A percentile compares a stretch with the other conserved stretches of the same genome.
Evolutionary conservation across 2,113 vertebrate species (phyloP).

Genomic region (Pongo pygmaeus): DNA sequence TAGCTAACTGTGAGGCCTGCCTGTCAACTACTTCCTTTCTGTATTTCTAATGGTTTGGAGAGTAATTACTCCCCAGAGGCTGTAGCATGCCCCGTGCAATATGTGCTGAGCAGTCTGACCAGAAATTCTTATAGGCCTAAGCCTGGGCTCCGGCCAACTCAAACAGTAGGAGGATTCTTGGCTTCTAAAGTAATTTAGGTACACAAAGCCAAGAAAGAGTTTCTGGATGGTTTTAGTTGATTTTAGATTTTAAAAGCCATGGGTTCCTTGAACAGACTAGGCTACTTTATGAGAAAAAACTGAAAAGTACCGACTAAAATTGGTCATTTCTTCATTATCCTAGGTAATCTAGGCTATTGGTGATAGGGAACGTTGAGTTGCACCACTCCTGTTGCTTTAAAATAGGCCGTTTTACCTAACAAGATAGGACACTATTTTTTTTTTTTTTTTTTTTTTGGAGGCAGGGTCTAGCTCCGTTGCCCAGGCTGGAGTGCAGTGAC

Average conservation of each 20-base stretch:
- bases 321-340: background rate
- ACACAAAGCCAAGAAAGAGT: background rate
- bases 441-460: too few relatives aligned
- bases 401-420: background rate
- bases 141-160: slow-evolving; percentile 1
- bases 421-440: too few relatives aligned
- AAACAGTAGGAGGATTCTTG: background rate
- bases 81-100: background rate
- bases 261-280: background rate
- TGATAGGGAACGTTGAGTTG: background rate
- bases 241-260: background rate
- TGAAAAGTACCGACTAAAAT: background rate
- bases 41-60: slow-evolving; percentile 44
- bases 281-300: background rate
- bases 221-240: background rate
- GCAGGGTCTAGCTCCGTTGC: too few relatives aligned
- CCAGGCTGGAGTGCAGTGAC: too few relatives aligned
- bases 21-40: background rate
- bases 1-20: slow-evolving; percentile 30
- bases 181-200: background rate
- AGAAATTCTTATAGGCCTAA: slow-evolving; percentile 36
- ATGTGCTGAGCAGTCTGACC: slow-evolving; percentile 3
- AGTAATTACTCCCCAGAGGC: slow-evolving; percentile 53
- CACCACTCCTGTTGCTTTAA: fast-evolving
- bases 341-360: background rate